Evolutionary conservation across 2,113 vertebrate genomes (phyloP), one percentile per base, ranked within the genome.

Genomic region (Atractosteus spatula): DNA sequence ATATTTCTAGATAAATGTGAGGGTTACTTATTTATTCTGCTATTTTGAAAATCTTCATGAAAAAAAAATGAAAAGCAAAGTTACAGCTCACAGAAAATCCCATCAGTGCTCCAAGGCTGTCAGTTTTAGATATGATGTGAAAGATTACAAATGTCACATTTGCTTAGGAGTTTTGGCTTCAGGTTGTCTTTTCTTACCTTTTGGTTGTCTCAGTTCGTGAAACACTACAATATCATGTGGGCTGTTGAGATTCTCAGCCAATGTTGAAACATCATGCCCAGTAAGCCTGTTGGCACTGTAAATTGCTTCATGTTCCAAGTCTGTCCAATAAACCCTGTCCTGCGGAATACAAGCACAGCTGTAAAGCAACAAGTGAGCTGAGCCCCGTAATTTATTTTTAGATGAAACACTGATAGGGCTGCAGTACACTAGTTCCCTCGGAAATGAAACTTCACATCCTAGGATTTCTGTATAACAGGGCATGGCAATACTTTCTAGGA

Each of bases 291-390:
- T 98, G 67, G 93, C 96, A 0, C 96, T 98, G 89, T 97, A 98
- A 74, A 99, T 98, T 0, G 96, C 96, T 77, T 97, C 96, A 0
- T 97, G 95, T 81, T 98, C 96, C 79, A 97, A 79, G 84, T 99
- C 97, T 7, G 97, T 98, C 97, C 97, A 99, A 80, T 96, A 99
- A 13, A 99, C 84, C 55, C 87, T 96, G 87, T 99, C 97, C 97
- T 99, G 85, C 74, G 78, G 82, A 74, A 78, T 41, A 81, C 0
- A 66, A 70, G 80, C 0, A 16, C 29, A 55, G 10, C 29, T 41
- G 67, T 13, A 67, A 64, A 69, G 55, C 14, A 56, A 29, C 29
- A 55, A n/a, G 11, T 29, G 47, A 29, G 29, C 29, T 29, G 29
- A 29, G 29, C 2, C 1, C 47, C 1, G 5, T 51, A 5, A 10